Conservation (phyloP, 2,888 invertebrate genomes). For the Mythimna vitellina region DNA sequence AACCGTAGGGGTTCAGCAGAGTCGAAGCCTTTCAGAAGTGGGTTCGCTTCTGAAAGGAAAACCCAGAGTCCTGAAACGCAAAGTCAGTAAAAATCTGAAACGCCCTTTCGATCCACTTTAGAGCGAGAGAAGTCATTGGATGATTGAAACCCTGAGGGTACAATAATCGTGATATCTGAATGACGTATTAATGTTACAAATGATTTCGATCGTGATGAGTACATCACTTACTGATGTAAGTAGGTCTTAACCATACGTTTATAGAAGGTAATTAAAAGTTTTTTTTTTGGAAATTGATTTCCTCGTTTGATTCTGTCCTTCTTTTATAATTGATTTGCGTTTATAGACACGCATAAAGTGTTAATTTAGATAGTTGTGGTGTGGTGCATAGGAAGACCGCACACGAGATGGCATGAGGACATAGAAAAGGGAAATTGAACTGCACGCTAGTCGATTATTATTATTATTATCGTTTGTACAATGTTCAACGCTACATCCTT, state of each 20-base stretch:
- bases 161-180: conserved; percentile 20
- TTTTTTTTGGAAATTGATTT: conserved; percentile 23
- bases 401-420: too few species aligned
- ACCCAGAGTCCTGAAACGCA: neutral
- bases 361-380: too few species aligned
- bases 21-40: too few species aligned
- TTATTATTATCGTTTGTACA: too few species aligned
- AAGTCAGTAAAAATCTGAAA: neutral
- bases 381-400: too few species aligned
- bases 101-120: too few species aligned
- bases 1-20: too few species aligned
- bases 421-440: too few species aligned
- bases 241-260: conserved; percentile 11
- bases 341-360: neutral
- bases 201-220: conserved; percentile 30
- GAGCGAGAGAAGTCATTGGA: too few species aligned
- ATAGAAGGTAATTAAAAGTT: neutral
- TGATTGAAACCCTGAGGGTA: neutral
- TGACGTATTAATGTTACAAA: conserved; percentile 3
- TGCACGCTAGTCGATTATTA: too few species aligned
- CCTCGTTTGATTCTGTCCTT: conserved; percentile 18
- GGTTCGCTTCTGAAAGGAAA: too few species aligned
- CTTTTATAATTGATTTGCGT: neutral
- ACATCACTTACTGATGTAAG: conserved; percentile 9
- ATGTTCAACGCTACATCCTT: too few species aligned